These are phyloP conservation scores for Mohoua ochrocephala DNA, from an alignment of 2,113 vertebrate genomes.

Conservation along the genomic window DNA sequence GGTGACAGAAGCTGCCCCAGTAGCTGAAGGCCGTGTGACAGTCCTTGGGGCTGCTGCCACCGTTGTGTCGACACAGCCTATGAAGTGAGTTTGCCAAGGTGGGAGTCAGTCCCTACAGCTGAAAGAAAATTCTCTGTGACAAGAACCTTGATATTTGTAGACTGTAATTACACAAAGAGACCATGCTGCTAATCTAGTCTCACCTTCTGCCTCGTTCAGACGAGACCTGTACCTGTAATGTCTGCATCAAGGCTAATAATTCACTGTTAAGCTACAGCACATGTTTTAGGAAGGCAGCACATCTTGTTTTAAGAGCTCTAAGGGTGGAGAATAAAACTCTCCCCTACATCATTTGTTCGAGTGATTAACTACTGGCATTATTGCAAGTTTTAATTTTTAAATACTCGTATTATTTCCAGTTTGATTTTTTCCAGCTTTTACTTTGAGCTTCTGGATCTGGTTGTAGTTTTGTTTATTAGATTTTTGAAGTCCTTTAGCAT, in stretches of 20 bases:
- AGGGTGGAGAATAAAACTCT: neutral
- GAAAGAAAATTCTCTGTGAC: neutral
- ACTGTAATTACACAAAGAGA: conserved; percentile 8
- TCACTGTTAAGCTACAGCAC: neutral
- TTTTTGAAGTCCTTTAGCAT: neutral
- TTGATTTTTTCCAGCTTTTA: conserved; percentile 12
- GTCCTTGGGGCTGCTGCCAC: neutral
- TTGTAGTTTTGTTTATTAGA: conserved; percentile 18
- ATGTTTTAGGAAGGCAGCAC: neutral
- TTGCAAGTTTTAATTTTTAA: conserved; percentile 12
- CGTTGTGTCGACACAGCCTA: neutral
- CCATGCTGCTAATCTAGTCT: conserved; percentile 7
- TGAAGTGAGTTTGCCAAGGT: neutral
- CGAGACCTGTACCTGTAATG: neutral
- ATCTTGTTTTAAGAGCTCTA: conserved; percentile 7
- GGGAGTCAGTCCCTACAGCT: neutral
- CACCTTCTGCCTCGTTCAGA: conserved; percentile 31
- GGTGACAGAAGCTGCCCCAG: neutral
- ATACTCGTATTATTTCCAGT: neutral
- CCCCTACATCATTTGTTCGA: neutral
- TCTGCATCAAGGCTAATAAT: conserved; percentile 31
- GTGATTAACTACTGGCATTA: neutral
- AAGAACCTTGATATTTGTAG: neutral
- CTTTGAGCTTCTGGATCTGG: conserved; percentile 11
- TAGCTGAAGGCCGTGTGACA: neutral